These are phyloP conservation scores for Periophthalmus magnuspinnatus DNA, from an alignment of 2,797 vertebrate genomes.

Conservation along the genomic window DNA sequence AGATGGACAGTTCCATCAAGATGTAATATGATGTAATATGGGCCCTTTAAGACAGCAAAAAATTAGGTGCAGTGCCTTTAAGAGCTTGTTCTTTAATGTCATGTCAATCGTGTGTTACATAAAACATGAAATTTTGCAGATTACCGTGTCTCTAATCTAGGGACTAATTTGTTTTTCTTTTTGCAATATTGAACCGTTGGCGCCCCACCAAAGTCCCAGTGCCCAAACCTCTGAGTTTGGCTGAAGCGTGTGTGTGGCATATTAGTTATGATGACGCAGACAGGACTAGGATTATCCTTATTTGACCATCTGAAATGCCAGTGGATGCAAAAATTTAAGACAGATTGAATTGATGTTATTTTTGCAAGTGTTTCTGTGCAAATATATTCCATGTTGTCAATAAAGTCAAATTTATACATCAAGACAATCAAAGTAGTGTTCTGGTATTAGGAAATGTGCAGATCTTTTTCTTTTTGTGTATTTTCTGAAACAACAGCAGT, in stretches of 20 bases:
- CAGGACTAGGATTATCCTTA: slow-evolving; percentile 19
- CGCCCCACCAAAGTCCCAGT: slow-evolving; percentile 52
- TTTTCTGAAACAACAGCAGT: too few relatives aligned
- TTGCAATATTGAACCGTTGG: slow-evolving; percentile 65
- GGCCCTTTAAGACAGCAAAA: too few relatives aligned
- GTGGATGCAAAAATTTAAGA: slow-evolving; percentile 10
- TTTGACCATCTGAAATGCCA: slow-evolving; percentile 21
- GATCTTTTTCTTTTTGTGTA: too few relatives aligned
- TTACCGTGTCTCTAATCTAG: slow-evolving; percentile 70
- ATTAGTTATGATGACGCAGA: slow-evolving; percentile 31
- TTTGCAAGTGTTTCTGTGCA: slow-evolving; percentile 2
- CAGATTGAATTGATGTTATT: slow-evolving; percentile 11
- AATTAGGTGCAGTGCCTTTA: too few relatives aligned
- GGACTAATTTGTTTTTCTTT: slow-evolving; percentile 65
- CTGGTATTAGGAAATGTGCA: too few relatives aligned
- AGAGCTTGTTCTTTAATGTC: slow-evolving; percentile 13
- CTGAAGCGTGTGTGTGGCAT: slow-evolving; percentile 42
- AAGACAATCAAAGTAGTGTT: too few relatives aligned
- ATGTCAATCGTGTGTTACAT: slow-evolving; percentile 52
- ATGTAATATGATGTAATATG: too few relatives aligned
- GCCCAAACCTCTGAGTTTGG: slow-evolving; percentile 52
- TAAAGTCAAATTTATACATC: too few relatives aligned
- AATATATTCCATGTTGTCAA: slow-evolving; percentile 21
- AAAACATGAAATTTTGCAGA: slow-evolving; percentile 69
- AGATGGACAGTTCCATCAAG: too few relatives aligned